A percentile compares a stretch with the other conserved stretches of the same genome.
These are phyloP conservation scores for Nanorana parkeri DNA, from an alignment of 2,113 vertebrate species.

Conservation along the genomic window DNA sequence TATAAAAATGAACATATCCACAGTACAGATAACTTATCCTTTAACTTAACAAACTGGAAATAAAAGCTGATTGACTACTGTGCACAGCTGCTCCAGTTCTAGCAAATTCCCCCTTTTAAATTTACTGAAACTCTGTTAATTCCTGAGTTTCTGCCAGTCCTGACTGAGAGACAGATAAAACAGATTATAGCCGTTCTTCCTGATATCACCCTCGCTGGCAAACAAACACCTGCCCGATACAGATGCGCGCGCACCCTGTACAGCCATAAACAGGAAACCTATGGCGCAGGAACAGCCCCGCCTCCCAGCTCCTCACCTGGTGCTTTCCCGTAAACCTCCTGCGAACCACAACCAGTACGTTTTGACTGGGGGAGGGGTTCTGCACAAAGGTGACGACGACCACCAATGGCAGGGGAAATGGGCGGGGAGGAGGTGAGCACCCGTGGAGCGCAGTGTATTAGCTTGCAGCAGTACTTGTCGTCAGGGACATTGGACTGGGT, in stretches of 20 bases:
- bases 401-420: not conserved
- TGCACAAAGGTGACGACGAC: not conserved
- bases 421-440: not conserved
- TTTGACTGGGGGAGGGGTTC: not conserved
- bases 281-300: not conserved
- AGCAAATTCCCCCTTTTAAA: too few species aligned
- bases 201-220: not conserved
- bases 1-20: too few species aligned
- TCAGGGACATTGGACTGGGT: too few species aligned
- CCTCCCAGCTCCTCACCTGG: conserved; percentile 8
- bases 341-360: not conserved
- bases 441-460: not conserved
- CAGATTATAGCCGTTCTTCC: too few species aligned
- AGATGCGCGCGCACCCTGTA: not conserved
- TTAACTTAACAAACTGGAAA: too few species aligned
- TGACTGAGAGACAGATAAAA: too few species aligned
- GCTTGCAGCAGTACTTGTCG: not conserved
- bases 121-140: too few species aligned
- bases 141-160: too few species aligned
- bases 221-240: not conserved
- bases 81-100: too few species aligned
- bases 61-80: too few species aligned
- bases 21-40: too few species aligned
- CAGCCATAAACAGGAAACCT: not conserved
- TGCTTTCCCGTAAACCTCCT: conserved; percentile 21